These are phyloP conservation scores for Lepidocolaptes lacrymiger DNA, from an alignment of 2,797 vertebrate species.

Conservation along the genomic window DNA sequence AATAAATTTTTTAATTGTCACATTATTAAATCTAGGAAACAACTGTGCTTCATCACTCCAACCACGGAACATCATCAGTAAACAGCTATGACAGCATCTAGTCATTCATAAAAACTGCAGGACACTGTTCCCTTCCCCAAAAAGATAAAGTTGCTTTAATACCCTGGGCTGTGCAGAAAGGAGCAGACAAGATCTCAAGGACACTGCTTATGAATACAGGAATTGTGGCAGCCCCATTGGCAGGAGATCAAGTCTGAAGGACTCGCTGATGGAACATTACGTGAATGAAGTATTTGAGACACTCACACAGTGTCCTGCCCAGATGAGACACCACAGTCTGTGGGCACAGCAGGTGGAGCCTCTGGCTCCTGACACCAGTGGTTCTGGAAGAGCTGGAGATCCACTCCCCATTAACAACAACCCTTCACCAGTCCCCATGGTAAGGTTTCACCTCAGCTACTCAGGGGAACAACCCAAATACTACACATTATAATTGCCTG, in stretches of 20 bases:
- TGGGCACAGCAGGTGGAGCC: background rate
- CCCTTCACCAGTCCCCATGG: background rate
- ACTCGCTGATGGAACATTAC: slow-evolving; percentile 19
- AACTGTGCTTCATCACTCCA: background rate
- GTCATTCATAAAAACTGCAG: slow-evolving; percentile 15
- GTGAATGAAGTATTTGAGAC: slow-evolving; percentile 52
- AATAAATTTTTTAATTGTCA: background rate
- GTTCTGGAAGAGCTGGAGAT: background rate
- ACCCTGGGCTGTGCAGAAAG: background rate
- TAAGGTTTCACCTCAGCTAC: background rate
- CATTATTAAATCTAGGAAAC: slow-evolving; percentile 27
- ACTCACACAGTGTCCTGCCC: background rate
- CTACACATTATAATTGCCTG: background rate
- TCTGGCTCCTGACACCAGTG: background rate
- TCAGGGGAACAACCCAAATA: background rate
- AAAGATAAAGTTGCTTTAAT: slow-evolving; percentile 50
- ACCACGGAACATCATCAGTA: background rate
- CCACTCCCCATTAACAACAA: background rate
- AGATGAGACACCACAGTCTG: background rate
- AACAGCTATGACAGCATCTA: slow-evolving; percentile 30
- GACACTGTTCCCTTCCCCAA: background rate
- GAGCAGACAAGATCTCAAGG: slow-evolving; percentile 59
- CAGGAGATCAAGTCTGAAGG: slow-evolving; percentile 66
- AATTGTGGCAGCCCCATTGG: slow-evolving; percentile 45
- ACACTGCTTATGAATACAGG: slow-evolving; percentile 45